A percentile compares a stretch with the other conserved stretches of the same genome.
Evolutionary conservation across 2,888 invertebrate species (phyloP).

Genomic region (Drosophila helvetica): DNA sequence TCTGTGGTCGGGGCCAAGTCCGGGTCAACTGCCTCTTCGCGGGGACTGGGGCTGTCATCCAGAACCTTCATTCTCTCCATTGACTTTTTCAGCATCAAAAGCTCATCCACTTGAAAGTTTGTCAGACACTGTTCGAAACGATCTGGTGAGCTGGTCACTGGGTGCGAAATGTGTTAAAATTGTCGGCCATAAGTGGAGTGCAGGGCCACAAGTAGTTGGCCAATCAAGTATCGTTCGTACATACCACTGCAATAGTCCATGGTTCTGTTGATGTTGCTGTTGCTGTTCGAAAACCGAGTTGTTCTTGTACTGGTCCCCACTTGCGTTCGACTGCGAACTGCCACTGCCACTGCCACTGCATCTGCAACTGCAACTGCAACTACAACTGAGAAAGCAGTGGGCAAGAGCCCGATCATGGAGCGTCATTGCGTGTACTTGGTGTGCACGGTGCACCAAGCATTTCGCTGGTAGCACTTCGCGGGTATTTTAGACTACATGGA

Average conservation of each 20-base stretch:
- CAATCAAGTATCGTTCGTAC: conserved; percentile 23
- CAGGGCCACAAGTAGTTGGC: conserved; percentile 8
- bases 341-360: conserved; percentile 16
- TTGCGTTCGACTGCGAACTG: conserved; percentile 18
- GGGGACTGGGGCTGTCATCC: neutral
- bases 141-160: conserved; percentile 60
- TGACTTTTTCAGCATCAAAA: conserved; percentile 86
- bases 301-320: conserved; percentile 19
- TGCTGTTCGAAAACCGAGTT: neutral
- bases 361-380: conserved; percentile 36
- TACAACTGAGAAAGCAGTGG: conserved; percentile 26
- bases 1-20: neutral
- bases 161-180: neutral
- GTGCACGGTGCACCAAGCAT: too few relatives aligned
- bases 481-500: neutral
- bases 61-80: conserved; percentile 63
- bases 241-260: conserved; percentile 70
- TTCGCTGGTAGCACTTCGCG: neutral
- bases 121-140: conserved; percentile 84
- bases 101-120: conserved; percentile 88
- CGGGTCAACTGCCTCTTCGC: neutral
- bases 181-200: conserved; percentile 14
- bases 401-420: neutral
- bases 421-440: conserved; percentile 15
- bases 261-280: conserved; percentile 5